Base-by-base conservation (phyloP, 2,888 invertebrate species). In the Cerceris ruficornis region DNA sequence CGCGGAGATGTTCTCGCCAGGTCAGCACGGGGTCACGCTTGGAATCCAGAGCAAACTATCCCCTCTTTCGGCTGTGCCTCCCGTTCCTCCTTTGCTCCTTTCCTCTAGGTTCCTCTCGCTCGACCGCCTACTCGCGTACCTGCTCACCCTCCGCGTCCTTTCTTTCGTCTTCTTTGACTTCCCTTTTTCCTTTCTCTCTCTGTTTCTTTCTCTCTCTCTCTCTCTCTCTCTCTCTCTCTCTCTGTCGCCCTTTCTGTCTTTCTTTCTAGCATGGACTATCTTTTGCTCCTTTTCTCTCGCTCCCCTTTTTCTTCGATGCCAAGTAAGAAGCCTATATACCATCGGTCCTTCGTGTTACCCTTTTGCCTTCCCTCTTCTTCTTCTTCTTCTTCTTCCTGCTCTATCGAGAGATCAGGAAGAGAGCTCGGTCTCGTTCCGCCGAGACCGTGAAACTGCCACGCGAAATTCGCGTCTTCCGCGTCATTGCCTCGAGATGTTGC, bases 21-120 rank as follows among this genome's bases (percentile, higher is more conserved):
- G 92, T 92, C 92, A 92, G 90, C 90, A 82, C 85, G 88, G 89
- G 92, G 92, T 92, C 92, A 91, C 90, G 91, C 89, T 89, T 92
- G 92, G 91, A 92, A 92, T 92, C 91, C 92, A 92, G 92, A 92
- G 92, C 92, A 92, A 92, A 91, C 91, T 90, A 91, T 91, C 90
- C 91, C 91, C 89, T 82, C 87, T 66, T 76, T 75, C 75, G 75
- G 28, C 71, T 78, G 72, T 78, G 79, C 76, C 69, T 71, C 62
- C 61, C 66, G 65, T 62, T 59, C 70, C 50, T 39, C 43, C 68
- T 59, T 66, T 61, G 50, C 73, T 49, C 62, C 72, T 57, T 61
- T 52, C 68, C 69, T 80, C 67, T 75, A 77, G 69, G 80, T 79
- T 70, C 80, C 68, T 83, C 87, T 83, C 83, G 80, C 85, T 74